Conservation (phyloP, 2,113 vertebrate genomes). For the Heptranchias perlo region DNA sequence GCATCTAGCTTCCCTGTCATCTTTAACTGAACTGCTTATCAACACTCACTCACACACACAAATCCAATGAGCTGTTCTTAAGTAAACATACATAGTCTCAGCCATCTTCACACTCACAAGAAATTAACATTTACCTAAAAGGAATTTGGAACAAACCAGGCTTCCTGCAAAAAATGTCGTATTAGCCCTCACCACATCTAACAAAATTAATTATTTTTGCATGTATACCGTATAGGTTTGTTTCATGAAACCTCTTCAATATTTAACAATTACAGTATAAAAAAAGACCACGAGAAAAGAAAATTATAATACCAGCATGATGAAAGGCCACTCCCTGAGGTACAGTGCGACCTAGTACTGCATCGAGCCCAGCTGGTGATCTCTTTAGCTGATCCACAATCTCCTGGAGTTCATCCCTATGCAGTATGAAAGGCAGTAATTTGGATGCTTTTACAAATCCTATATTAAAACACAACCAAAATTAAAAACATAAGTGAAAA, state of each 20-base stretch:
- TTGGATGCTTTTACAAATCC: slow-evolving; percentile 47
- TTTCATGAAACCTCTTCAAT: not conserved
- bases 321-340: slow-evolving; percentile 92
- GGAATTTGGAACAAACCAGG: not conserved
- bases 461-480: slow-evolving; percentile 42
- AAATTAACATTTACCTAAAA: not conserved
- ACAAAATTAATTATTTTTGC: not conserved
- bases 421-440: slow-evolving; percentile 60
- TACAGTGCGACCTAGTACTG: slow-evolving; percentile 75
- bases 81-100: not conserved
- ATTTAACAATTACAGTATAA: not conserved
- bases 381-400: slow-evolving; percentile 77
- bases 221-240: not conserved
- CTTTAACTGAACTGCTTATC: not conserved
- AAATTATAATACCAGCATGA: slow-evolving; percentile 76
- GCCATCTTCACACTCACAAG: not conserved
- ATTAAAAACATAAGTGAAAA: not conserved
- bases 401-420: slow-evolving; percentile 65
- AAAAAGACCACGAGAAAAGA: not conserved
- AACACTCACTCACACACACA: not conserved
- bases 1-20: no score
- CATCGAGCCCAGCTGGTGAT: slow-evolving; percentile 77
- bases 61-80: not conserved
- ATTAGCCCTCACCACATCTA: not conserved
- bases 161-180: not conserved